Evolutionary conservation across 2,797 vertebrate species (phyloP), one percentile per base, ranked within the genome.

Genomic region (Huso huso): DNA sequence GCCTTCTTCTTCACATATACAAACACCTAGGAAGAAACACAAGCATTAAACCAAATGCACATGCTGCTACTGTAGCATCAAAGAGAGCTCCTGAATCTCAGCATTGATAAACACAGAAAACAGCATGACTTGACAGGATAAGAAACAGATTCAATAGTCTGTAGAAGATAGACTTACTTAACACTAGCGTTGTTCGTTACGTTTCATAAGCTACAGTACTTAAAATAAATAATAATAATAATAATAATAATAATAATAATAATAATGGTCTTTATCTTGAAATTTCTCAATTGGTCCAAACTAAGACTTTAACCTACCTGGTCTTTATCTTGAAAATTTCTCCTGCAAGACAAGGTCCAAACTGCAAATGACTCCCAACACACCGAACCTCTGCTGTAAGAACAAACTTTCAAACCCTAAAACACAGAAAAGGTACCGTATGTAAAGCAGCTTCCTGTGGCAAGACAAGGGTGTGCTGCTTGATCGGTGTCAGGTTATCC

Each of bases 311-410:
- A 13, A 4, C 0, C 59, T 87, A 99, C 96, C 94, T 97, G 95
- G 64, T 97, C 95, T 85, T 95, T 97, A 18, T 99, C 96, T 83
- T 93, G 94, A 76, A 96, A 96, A 78, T 94, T 97, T 76, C 94
- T 93, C 1, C 82, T 77, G 9, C n/a, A n/a, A n/a, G n/a, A n/a
- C n/a, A 1, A 83, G 93, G 92, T 2, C 92, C 93, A 61, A 98
- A 97, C 79, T 98, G 95, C 64, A 99, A 73, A n/a, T n/a, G 72
- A 99, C 77, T n/a, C 96, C 96, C 94, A 18, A 18, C 18, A 18
- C 18, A 1, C 18, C 18, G 18, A 18, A 18, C 18, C 18, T 1
- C 18, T 18, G 37, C 37, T 37, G 37, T 5, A 37, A 37, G 37
- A 5, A 5, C n/a, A 60, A 60, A 60, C 6, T 60, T n/a, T n/a